phyloP scores from a whole-genome alignment of 2,888 invertebrate species.

The Orgyia antiqua region DNA sequence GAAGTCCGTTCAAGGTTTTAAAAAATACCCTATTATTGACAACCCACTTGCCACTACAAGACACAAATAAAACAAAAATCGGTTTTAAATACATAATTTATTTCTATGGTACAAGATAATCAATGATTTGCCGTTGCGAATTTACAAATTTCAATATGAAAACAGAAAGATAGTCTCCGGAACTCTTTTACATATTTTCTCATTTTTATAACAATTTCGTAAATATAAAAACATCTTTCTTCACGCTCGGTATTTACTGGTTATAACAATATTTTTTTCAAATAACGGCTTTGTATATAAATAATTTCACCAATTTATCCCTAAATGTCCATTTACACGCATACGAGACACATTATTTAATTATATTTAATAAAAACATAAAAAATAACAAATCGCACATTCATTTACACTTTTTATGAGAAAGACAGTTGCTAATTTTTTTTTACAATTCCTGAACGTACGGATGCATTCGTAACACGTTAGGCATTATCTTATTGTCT shows the following conservation, averaged over 20 bases:
- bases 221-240: constrained; percentile 27
- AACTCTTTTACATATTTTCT: constrained; percentile 18
- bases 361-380: constrained; percentile 65
- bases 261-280: constrained; percentile 45
- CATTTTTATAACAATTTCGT: constrained; percentile 30
- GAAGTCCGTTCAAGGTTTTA: too few species aligned
- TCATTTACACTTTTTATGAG: constrained; percentile 38
- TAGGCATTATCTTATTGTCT: constrained; percentile 32
- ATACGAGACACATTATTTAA: constrained; percentile 43
- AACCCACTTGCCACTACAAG: too few species aligned
- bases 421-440: constrained; percentile 48
- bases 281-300: constrained; percentile 31
- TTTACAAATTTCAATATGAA: constrained; percentile 36
- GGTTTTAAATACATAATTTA: constrained; percentile 76
- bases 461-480: constrained; percentile 17
- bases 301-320: constrained; percentile 42
- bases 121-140: constrained; percentile 55
- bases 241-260: constrained; percentile 24
- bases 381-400: constrained; percentile 66
- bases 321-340: constrained; percentile 41
- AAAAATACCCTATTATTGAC: too few species aligned
- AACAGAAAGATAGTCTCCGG: constrained; percentile 25
- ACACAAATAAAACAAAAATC: too few species aligned
- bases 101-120: constrained; percentile 73
- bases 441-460: constrained; percentile 18